Conservation (phyloP, 2,113 vertebrate species). For the Lepidothrix coronata region DNA sequence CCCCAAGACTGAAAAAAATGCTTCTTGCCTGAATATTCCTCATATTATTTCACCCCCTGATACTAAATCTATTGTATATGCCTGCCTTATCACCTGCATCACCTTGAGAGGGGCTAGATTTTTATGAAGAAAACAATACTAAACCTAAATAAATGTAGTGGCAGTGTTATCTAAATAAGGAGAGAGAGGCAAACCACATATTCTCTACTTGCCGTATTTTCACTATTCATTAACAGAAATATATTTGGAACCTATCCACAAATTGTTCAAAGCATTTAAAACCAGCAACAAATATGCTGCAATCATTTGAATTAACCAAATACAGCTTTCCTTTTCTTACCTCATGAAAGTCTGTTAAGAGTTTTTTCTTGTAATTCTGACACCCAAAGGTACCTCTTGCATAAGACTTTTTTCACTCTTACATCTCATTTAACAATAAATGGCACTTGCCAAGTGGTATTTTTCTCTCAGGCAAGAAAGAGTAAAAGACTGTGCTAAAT, state of each 20-base stretch:
- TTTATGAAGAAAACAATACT: constrained; percentile 54
- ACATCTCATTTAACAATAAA: background rate
- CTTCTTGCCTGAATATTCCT: constrained; percentile 46
- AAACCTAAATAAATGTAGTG: constrained; percentile 33
- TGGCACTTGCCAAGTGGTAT: background rate
- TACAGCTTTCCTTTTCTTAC: background rate
- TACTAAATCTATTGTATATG: constrained; percentile 40
- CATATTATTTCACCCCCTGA: constrained; percentile 27
- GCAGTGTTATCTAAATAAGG: background rate
- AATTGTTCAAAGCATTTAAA: background rate
- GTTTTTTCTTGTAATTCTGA: background rate
- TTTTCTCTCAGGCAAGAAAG: background rate
- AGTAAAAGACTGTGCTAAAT: background rate
- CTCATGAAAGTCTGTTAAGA: background rate
- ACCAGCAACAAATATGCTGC: background rate
- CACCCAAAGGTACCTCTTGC: background rate
- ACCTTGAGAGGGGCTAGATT: constrained; percentile 21
- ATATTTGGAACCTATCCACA: background rate
- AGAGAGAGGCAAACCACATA: constrained; percentile 7
- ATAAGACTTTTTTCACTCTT: background rate
- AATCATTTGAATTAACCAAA: background rate
- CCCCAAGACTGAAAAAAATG: constrained; percentile 33
- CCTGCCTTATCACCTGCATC: constrained; percentile 53
- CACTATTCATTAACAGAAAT: background rate
- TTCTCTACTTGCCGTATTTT: constrained; percentile 13